Percentiles rank a stretch among this genome's conserved stretches.
Evolutionary conservation across 2,797 vertebrate species (phyloP).

Genomic region (Mormyrops attenuatus): DNA sequence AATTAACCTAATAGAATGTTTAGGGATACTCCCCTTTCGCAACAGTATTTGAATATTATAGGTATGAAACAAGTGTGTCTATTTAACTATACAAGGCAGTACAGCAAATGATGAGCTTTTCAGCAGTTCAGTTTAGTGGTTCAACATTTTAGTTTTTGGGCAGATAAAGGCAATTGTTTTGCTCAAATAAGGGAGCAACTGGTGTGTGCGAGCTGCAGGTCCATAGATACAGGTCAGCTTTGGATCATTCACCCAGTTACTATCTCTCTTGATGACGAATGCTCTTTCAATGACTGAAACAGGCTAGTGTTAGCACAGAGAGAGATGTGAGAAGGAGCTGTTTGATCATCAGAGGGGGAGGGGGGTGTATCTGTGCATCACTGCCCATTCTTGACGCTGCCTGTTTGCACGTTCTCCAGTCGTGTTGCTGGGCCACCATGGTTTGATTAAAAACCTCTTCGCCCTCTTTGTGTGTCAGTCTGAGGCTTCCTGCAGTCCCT

Average conservation of each 20-base stretch:
- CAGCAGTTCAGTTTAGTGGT: background rate
- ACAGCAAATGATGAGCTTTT: background rate
- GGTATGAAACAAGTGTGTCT: background rate
- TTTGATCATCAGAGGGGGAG: background rate
- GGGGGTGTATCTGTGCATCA: background rate
- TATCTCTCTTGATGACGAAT: background rate
- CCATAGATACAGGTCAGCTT: background rate
- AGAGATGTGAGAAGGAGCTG: background rate
- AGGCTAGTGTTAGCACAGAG: background rate
- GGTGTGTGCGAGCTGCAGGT: background rate
- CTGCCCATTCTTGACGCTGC: background rate
- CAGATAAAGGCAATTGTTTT: background rate
- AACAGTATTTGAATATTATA: background rate
- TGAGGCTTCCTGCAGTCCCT: background rate
- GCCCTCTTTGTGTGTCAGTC: background rate
- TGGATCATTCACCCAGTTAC: background rate
- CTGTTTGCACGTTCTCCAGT: background rate
- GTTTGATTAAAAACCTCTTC: background rate
- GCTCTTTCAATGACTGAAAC: background rate
- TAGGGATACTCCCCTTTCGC: background rate
- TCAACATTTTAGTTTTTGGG: background rate
- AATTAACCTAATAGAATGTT: background rate
- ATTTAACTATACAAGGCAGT: background rate
- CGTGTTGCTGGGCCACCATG: background rate
- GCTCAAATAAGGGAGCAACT: background rate